Conservation (phyloP, 1,140 invertebrate genomes). For the Drosophila micromelanica region DNA sequence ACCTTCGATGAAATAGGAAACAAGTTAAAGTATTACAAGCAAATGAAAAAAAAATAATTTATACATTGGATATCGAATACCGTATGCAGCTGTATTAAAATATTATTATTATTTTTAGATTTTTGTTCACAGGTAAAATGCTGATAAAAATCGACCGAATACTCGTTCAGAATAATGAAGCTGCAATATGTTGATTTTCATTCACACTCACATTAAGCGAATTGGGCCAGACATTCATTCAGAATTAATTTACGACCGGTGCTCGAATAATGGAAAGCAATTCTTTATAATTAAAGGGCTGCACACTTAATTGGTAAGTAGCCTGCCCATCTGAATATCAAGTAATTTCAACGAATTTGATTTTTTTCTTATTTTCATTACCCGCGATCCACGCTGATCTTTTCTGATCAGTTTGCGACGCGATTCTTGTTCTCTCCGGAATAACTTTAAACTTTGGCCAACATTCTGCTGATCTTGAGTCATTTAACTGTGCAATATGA, state of each 20-base stretch:
- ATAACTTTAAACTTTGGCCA: constrained; percentile 2
- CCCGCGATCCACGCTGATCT: no score
- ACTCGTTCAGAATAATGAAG: no score
- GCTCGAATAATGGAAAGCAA: not conserved
- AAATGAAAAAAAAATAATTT: no score
- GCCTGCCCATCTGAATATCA: not conserved
- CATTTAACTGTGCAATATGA: constrained; percentile 7
- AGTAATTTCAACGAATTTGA: not conserved
- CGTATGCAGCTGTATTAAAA: no score
- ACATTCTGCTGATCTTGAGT: constrained; percentile 11
- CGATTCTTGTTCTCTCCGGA: no score
- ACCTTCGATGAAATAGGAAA: no score
- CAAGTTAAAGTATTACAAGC: no score
- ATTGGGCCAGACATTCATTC: constrained; percentile 32
- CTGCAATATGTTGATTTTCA: constrained; percentile 1
- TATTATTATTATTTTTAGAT: no score
- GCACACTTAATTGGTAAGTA: constrained; percentile 1
- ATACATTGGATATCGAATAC: no score
- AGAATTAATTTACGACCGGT: constrained; percentile 9
- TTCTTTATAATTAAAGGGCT: constrained; percentile 12
- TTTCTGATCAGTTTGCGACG: no score
- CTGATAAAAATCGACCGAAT: no score
- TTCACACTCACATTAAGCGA: constrained; percentile 28
- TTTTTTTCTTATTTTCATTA: not conserved
- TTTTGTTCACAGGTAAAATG: no score